Evolutionary conservation across 1,140 invertebrate species (phyloP).

Genomic region (Melitaea cinxia): DNA sequence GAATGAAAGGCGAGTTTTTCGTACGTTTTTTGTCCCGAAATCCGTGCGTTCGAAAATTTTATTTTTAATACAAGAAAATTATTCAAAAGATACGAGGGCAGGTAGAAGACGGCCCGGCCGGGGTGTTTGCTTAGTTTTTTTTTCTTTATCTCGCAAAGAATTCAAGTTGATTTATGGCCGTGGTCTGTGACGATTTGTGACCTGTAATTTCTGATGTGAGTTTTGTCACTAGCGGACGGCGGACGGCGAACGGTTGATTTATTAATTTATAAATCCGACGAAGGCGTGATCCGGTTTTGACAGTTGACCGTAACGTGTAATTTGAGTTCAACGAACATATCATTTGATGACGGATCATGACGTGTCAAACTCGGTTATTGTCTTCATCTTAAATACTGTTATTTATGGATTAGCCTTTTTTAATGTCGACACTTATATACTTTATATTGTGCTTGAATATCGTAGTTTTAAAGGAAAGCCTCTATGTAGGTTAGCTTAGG

Average conservation of each 20-base stretch:
- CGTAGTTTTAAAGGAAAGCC: neutral
- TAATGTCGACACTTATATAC: neutral
- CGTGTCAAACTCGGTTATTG: constrained; percentile 29
- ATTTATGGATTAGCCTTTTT: constrained; percentile 11
- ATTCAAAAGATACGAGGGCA: constrained; percentile 77
- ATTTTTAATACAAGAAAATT: constrained; percentile 79
- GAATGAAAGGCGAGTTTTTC: constrained; percentile 68
- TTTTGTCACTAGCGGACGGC: constrained; percentile 72
- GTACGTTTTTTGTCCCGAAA: constrained; percentile 75
- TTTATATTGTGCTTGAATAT: neutral
- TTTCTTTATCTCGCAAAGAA: constrained; percentile 68
- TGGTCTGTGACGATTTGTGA: constrained; percentile 77
- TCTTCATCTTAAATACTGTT: constrained; percentile 32
- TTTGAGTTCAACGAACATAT: constrained; percentile 50
- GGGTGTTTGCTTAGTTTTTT: constrained; percentile 76
- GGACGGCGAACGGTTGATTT: constrained; percentile 58
- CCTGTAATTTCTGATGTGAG: constrained; percentile 75
- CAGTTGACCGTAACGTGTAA: constrained; percentile 64
- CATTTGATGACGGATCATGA: constrained; percentile 45
- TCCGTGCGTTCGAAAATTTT: constrained; percentile 75
- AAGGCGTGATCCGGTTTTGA: constrained; percentile 64
- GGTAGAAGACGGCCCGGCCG: constrained; percentile 67
- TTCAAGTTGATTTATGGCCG: constrained; percentile 73
- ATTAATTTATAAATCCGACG: constrained; percentile 61
- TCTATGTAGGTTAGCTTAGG: neutral